Percentiles rank a stretch among this genome's conserved stretches.
Conservation (phyloP, 2,888 invertebrate genomes). For the Dexiosoma caninum region DNA sequence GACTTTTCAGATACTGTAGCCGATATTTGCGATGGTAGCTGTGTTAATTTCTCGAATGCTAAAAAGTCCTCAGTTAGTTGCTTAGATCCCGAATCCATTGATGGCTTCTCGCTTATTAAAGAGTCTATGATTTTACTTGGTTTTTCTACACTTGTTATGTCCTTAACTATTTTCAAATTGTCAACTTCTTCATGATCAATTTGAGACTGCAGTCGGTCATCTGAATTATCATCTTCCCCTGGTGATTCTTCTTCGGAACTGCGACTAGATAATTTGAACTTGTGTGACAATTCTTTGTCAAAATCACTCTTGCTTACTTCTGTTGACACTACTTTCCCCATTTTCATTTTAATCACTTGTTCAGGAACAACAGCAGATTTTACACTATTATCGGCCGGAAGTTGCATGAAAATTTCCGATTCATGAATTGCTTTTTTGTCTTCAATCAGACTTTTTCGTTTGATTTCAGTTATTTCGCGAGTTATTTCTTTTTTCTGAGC, state of each 20-base stretch:
- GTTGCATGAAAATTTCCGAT: slow-evolving; percentile 77
- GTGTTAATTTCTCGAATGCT: slow-evolving; percentile 70
- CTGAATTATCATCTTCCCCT: slow-evolving; percentile 56
- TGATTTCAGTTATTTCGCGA: slow-evolving; percentile 85
- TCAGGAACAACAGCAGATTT: slow-evolving; percentile 76
- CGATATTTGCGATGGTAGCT: slow-evolving; percentile 66
- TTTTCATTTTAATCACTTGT: slow-evolving; percentile 77
- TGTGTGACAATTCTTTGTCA: slow-evolving; percentile 76
- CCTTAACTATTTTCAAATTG: slow-evolving; percentile 68
- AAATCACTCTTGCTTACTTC: slow-evolving; percentile 77
- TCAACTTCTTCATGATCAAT: slow-evolving; percentile 56
- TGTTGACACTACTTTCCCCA: slow-evolving; percentile 75
- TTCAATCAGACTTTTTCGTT: slow-evolving; percentile 81
- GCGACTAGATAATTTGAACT: slow-evolving; percentile 75
- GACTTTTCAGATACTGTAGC: slow-evolving; percentile 68
- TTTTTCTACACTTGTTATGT: slow-evolving; percentile 67
- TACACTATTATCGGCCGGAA: slow-evolving; percentile 77
- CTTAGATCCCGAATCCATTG: slow-evolving; percentile 68
- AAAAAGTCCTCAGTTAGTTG: slow-evolving; percentile 74
- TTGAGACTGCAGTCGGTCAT: slow-evolving; percentile 21
- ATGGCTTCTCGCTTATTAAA: slow-evolving; percentile 20
- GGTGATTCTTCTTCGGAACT: slow-evolving; percentile 68
- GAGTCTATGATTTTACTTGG: slow-evolving; percentile 62
- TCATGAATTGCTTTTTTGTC: slow-evolving; percentile 78
- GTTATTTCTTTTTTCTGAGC: slow-evolving; percentile 86